phyloP scores from a whole-genome alignment of 2,113 vertebrate genomes.

The Paracanthobrama guichenoti region DNA sequence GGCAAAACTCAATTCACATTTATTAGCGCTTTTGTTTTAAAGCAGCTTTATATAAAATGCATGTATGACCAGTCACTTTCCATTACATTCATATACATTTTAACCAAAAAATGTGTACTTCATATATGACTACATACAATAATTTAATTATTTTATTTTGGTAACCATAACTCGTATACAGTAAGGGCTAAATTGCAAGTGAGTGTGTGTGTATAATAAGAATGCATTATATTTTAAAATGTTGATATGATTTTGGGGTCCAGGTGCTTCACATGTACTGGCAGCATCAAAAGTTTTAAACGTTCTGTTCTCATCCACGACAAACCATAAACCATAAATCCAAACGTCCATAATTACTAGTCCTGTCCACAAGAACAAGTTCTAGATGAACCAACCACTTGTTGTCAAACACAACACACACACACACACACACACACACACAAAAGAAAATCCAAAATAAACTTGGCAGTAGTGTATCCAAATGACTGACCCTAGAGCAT shows the following conservation, averaged over 20 bases:
- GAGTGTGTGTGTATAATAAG: not conserved
- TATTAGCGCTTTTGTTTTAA: too few relatives aligned
- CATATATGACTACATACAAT: too few relatives aligned
- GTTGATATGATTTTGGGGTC: not conserved
- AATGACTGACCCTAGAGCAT: not conserved
- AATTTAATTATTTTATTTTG: too few relatives aligned
- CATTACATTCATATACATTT: too few relatives aligned
- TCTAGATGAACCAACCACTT: conserved; percentile 23
- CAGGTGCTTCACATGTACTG: not conserved
- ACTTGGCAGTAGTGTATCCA: not conserved
- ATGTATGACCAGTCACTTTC: too few relatives aligned
- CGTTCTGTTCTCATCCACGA: conserved; percentile 19
- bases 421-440: not conserved
- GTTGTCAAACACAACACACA: conserved; percentile 11
- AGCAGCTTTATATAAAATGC: too few relatives aligned
- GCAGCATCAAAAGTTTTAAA: conserved; percentile 2
- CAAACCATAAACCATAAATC: conserved; percentile 21
- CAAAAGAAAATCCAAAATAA: not conserved
- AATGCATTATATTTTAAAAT: not conserved
- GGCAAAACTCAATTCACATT: too few relatives aligned
- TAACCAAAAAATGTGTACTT: too few relatives aligned
- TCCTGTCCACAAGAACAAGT: conserved; percentile 29
- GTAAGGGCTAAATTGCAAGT: too few relatives aligned
- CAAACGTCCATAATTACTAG: conserved; percentile 20
- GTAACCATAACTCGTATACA: too few relatives aligned